Evolutionary conservation across 2,888 invertebrate genomes (phyloP).

Genomic region (Oscheius sp.): DNA sequence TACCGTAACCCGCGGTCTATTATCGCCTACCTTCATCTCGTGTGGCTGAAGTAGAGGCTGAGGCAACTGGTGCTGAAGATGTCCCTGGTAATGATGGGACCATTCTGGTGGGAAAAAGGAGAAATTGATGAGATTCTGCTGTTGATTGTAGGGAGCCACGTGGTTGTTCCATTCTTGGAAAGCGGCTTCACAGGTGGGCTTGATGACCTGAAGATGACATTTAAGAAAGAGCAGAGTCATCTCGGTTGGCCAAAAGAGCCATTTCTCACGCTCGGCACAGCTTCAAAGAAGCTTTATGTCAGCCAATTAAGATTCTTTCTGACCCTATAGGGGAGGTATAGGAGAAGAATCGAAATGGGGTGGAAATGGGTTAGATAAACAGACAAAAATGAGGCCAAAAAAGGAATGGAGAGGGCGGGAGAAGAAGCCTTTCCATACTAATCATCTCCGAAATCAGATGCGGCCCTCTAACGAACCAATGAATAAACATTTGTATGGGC

Average conservation of each 20-base stretch:
- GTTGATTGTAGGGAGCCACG: conserved; percentile 44
- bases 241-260: background rate
- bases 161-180: conserved; percentile 56
- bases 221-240: background rate
- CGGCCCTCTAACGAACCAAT: conserved; percentile 35
- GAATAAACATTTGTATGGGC: conserved; percentile 36
- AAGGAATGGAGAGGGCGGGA: conserved; percentile 19
- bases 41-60: conserved; percentile 40
- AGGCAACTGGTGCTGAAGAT: conserved; percentile 35
- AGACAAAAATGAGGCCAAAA: conserved; percentile 22
- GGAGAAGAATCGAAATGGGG: conserved; percentile 6
- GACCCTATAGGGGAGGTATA: background rate
- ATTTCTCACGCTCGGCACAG: conserved; percentile 4
- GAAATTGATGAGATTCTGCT: conserved; percentile 27
- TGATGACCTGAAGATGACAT: conserved; percentile 54
- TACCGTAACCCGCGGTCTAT: conserved; percentile 21
- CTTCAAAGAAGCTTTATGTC: background rate
- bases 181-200: conserved; percentile 58
- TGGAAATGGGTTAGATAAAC: conserved; percentile 16
- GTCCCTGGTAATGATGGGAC: conserved; percentile 32
- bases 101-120: conserved; percentile 43
- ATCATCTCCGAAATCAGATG: conserved; percentile 35
- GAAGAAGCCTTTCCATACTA: conserved; percentile 13
- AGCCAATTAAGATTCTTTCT: background rate
- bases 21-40: conserved; percentile 38